phyloP scores from a whole-genome alignment of 2,888 invertebrate species.

The Agrotis puta region DNA sequence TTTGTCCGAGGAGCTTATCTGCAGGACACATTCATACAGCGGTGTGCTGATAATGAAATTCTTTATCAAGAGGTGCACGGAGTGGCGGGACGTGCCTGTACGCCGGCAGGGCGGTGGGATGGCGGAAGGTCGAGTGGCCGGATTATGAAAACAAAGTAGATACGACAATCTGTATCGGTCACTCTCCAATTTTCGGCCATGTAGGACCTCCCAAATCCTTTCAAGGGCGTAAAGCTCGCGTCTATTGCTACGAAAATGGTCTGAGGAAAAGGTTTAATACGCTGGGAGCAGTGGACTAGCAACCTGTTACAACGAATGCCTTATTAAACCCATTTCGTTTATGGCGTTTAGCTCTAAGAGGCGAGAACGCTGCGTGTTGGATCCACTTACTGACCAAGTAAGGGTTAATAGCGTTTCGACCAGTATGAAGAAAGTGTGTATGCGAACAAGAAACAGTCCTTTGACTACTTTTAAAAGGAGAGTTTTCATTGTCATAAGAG shows the following conservation, averaged over 20 bases:
- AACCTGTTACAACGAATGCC: slow-evolving; percentile 51
- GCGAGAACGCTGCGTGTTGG: slow-evolving; percentile 34
- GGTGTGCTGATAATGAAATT: slow-evolving; percentile 85
- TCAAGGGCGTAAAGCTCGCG: slow-evolving; percentile 37
- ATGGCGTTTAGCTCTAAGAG: slow-evolving; percentile 37
- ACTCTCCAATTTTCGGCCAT: slow-evolving; percentile 34
- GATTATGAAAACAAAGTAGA: slow-evolving; percentile 65
- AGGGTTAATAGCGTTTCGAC: slow-evolving; percentile 42
- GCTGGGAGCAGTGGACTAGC: slow-evolving; percentile 41
- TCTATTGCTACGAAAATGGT: slow-evolving; percentile 36
- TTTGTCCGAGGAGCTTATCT: slow-evolving; percentile 71
- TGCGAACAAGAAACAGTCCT: slow-evolving; percentile 15
- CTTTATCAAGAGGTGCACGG: slow-evolving; percentile 83
- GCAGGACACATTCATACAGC: slow-evolving; percentile 78
- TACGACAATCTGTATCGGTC: slow-evolving; percentile 51
- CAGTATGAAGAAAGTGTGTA: slow-evolving; percentile 9
- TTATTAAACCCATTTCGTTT: slow-evolving; percentile 55
- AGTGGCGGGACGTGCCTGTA: slow-evolving; percentile 79
- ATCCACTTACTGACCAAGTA: slow-evolving; percentile 39
- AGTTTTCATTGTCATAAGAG: slow-evolving; percentile 5
- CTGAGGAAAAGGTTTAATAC: slow-evolving; percentile 40
- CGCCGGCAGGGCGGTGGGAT: slow-evolving; percentile 52
- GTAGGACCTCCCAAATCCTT: slow-evolving; percentile 26
- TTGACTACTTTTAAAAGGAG: slow-evolving; percentile 12
- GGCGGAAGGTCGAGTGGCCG: slow-evolving; percentile 68